phyloP scores from a whole-genome alignment of 92 coral and sea anemone species.

The Zoanthus sociatus region DNA sequence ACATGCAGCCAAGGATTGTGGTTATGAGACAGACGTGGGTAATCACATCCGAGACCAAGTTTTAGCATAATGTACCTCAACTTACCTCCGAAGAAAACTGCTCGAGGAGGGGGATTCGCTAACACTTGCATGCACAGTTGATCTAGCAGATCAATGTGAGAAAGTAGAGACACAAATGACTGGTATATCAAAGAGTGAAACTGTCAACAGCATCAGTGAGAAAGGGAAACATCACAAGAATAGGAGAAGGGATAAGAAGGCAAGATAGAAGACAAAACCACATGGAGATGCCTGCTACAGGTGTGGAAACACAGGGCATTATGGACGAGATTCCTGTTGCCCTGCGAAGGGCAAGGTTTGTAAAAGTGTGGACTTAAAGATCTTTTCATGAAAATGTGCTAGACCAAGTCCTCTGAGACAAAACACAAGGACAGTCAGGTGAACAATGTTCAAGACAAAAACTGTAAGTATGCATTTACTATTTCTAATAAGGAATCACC shows the following conservation, averaged over 20 bases:
- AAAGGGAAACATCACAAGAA: too few species aligned
- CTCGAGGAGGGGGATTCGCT: slow-evolving; percentile 15
- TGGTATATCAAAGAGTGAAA: neutral
- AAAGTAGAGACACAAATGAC: neutral
- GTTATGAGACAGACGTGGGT: slow-evolving; percentile 22
- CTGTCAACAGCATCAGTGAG: too few species aligned
- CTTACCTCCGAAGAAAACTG: slow-evolving; percentile 16
- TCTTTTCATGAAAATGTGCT: too few species aligned
- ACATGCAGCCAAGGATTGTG: slow-evolving; percentile 46
- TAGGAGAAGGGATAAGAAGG: neutral
- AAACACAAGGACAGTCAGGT: too few species aligned
- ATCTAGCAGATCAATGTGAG: neutral
- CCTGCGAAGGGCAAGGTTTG: too few species aligned
- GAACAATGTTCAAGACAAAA: too few species aligned
- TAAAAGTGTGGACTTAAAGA: too few species aligned
- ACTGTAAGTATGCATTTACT: too few species aligned
- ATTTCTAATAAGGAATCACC: slow-evolving; percentile 31
- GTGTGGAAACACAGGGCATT: slow-evolving; percentile 9
- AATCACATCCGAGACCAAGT: slow-evolving; percentile 49
- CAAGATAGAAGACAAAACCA: slow-evolving; percentile 1
- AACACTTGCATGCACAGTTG: neutral
- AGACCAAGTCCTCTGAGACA: too few species aligned
- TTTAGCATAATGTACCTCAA: slow-evolving; percentile 19
- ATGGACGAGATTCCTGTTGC: neutral
- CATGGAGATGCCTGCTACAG: slow-evolving; percentile 33